Conservation (phyloP, 2,797 vertebrate species). For the Euphonia xanthogaster region DNA sequence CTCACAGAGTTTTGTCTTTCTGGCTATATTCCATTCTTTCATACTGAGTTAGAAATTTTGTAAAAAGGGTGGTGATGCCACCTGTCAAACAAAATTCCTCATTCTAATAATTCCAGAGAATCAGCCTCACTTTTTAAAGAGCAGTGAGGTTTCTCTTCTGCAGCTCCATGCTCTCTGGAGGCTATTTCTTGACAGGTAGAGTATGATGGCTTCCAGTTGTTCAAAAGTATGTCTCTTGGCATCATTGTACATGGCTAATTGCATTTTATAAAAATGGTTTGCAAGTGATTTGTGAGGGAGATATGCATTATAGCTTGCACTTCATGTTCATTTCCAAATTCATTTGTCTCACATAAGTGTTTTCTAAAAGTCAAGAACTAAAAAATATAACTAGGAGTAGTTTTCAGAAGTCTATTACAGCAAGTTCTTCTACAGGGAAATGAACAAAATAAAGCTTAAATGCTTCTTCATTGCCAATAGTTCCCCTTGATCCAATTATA, state of each 20-base stretch:
- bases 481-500: background rate
- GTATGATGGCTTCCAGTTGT: background rate
- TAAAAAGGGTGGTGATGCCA: background rate
- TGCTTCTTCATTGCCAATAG: background rate
- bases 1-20: background rate
- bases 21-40: background rate
- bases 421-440: background rate
- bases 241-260: background rate
- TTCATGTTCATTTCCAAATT: conserved; percentile 20
- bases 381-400: background rate
- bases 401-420: conserved; percentile 13
- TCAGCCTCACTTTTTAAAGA: background rate
- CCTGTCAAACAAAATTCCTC: background rate
- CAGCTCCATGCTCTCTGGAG: background rate
- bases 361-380: conserved; percentile 40
- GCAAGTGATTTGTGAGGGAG: conserved; percentile 27
- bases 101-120: background rate
- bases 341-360: background rate
- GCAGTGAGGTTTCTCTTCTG: background rate
- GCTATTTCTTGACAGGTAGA: background rate
- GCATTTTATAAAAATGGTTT: conserved; percentile 31
- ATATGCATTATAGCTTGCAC: background rate
- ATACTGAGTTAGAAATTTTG: background rate
- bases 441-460: conserved; percentile 33
- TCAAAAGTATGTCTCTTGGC: background rate